Base-by-base conservation (phyloP, 2,113 vertebrate genomes). In the Isichthys henryi region DNA sequence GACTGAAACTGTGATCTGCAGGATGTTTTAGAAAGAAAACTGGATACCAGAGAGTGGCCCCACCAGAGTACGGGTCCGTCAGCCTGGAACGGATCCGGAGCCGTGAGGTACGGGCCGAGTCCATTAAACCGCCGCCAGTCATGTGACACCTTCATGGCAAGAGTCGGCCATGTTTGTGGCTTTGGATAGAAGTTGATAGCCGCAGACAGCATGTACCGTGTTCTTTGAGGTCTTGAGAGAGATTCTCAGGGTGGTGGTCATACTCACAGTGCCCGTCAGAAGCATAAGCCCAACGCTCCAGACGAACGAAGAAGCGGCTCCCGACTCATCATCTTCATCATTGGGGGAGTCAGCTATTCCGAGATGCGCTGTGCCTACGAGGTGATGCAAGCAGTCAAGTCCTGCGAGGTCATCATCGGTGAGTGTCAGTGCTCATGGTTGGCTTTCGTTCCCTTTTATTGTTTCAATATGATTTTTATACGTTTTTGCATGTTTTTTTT, bases 281-380 rank as follows among this genome's bases (percentile, higher is more conserved):
- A 96, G 43, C 88, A 88, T 46, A 90, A 86, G 45, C 89, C 91
- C 8, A 97, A 95, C 80, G 90, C 92, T 43, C 93, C 94, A 88
- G 98, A 97, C 0, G 98, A 98, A 9, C 95, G 96, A 0, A 96
- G 95, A 74, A 95, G 90, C 5, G 95, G 96, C 0, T 97, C 98
- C 0, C 96, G 97, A 13, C 95, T 99, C 90, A 98, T 99, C 50
- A 53, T 89, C 88, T 89, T 89, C 46, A 56, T 89, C 80, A 48
- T 89, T 8, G 98, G 98, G n/a, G 98, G 98, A 0, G 93, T 99
- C 90, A 95, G 97, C 0, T 95, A 94, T 91, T 99, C 98, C 0
- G 98, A 99, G 95, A 98, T 97, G 96, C 97, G 98, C 84, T 95
- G 95, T 48, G 98, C 98, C 77, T 99, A 99, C 11, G 96, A 99